Evolutionary conservation across 2,888 invertebrate species (phyloP), one percentile per base, ranked within the genome.

Genomic region (Ennomos fuscantarius): DNA sequence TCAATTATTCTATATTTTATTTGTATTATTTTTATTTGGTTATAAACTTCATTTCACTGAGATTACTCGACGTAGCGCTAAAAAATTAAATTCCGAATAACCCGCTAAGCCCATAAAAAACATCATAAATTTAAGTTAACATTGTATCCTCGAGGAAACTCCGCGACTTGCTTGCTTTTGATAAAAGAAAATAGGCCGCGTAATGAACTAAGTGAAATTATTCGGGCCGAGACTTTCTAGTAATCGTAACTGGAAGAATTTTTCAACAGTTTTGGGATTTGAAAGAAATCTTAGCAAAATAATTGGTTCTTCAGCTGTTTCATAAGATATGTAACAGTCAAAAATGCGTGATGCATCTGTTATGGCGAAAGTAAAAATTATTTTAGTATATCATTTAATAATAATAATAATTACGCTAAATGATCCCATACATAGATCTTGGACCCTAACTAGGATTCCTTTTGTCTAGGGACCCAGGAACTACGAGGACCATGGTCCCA

Each of bases 101-200:
- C 69, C 72, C 66, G 69, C 69, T 66, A 63, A 70, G 66, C 70
- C 67, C 71, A 69, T 69, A 56, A 69, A 72, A 62, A 70, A 70
- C 68, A 72, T 75, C 44, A 52, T 79, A 78, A 79, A 81, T 75
- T 79, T 80, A 75, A 79, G 78, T 76, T 80, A 79, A 80, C 71
- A 74, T 72, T 72, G 67, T 49, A 65, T 73, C 75, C 78, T 74
- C 69, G 72, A 74, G 74, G 72, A 74, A 74, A 72, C 68, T 63
- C 62, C 65, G 64, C 68, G 74, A 76, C 76, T 78, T 80, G 81
- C 81, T 80, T 79, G 78, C 78, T 74, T 70, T 58, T 70, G 76
- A 78, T 78, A 76, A 76, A 73, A 74, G 71, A 70, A 66, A 42
- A 61, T 54, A 69, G 72, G 47, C 62, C 68, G 72, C 71, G 45